Percentiles rank a stretch among this genome's conserved stretches.
phyloP scores from a whole-genome alignment of 2,113 vertebrate genomes.

The Pomatostomus ruficeps region DNA sequence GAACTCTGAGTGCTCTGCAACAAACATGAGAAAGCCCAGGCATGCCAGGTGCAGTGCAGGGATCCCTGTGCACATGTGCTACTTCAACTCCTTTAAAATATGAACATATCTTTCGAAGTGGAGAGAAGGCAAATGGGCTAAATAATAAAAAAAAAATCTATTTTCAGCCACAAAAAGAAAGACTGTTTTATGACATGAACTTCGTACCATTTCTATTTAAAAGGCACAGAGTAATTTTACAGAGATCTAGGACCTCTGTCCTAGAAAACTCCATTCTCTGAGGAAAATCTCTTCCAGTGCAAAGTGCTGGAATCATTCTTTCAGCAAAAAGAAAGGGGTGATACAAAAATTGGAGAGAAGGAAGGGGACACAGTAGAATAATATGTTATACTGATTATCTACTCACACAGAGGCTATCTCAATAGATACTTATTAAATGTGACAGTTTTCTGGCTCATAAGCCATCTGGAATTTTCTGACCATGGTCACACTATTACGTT shows the following conservation, averaged over 20 bases:
- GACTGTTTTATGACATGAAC: neutral
- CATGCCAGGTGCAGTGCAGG: neutral
- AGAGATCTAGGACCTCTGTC: conserved; percentile 4
- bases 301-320: neutral
- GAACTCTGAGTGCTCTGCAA: neutral
- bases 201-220: neutral
- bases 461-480: neutral
- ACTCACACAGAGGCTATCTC: neutral
- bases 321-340: neutral
- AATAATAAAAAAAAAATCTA: neutral
- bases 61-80: neutral
- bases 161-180: neutral
- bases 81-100: neutral
- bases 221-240: neutral
- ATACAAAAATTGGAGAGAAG: neutral
- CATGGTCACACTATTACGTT: neutral
- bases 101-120: neutral
- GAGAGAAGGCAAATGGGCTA: neutral
- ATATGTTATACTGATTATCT: neutral
- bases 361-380: neutral
- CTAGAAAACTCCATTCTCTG: neutral
- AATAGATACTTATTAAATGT: neutral
- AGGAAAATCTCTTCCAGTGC: neutral
- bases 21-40: neutral
- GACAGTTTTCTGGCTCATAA: conserved; percentile 9